These are phyloP conservation scores for Aegotheles bennettii DNA, from an alignment of 2,113 vertebrate genomes.

Conservation along the genomic window DNA sequence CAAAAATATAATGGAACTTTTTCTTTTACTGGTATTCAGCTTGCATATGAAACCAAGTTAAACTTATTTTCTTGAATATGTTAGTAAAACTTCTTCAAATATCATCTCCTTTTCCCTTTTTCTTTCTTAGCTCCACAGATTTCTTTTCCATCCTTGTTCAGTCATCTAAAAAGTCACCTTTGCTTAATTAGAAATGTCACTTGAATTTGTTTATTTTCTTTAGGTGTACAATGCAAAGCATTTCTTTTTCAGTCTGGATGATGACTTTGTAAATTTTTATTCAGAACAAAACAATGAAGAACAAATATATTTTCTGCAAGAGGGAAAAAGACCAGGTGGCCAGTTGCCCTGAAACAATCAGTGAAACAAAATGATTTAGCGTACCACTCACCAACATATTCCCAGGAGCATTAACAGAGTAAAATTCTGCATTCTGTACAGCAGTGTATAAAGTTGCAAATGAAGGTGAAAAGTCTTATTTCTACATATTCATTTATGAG, in stretches of 20 bases:
- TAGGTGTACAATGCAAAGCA: not conserved
- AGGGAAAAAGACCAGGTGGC: not conserved
- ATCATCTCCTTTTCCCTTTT: not conserved
- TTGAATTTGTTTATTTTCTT: not conserved
- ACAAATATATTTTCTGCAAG: not conserved
- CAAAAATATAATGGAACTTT: conserved; percentile 26
- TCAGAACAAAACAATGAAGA: not conserved
- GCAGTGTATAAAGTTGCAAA: not conserved
- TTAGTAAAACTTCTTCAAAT: not conserved
- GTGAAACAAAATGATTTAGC: not conserved
- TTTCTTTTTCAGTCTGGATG: not conserved
- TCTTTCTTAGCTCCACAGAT: not conserved
- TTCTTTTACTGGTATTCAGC: conserved; percentile 18
- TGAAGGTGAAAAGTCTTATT: not conserved
- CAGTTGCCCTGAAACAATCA: not conserved
- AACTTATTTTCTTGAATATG: not conserved
- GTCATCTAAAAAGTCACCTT: not conserved
- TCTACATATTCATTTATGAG: not conserved
- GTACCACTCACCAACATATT: not conserved
- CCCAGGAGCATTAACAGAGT: not conserved
- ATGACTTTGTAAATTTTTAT: not conserved
- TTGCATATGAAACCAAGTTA: not conserved
- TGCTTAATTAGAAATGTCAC: not conserved
- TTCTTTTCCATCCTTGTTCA: not conserved
- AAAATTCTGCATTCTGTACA: not conserved